Base-by-base conservation (phyloP, 2,888 invertebrate genomes). In the Eupithecia tripunctaria region DNA sequence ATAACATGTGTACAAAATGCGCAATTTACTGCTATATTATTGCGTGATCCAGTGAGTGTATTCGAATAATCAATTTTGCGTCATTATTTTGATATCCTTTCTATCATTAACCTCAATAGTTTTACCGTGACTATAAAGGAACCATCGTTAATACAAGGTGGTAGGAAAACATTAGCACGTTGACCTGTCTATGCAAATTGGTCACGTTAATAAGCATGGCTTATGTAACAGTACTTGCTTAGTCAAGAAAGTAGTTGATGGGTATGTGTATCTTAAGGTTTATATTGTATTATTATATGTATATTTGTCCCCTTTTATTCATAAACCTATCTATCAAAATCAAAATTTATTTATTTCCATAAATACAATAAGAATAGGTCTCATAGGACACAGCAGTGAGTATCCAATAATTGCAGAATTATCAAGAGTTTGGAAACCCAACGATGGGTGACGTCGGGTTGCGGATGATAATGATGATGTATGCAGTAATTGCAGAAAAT, bases 141-240 rank as follows among this genome's bases (percentile, higher is more conserved):
- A 60, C 43, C 38, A 60, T 66, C 36, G 38, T 66, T 38, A 63
- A 68, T 51, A 51, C 36, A 67, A 69, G 62, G 27, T 60, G 18
- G 18, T 25, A 21, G 27, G 15, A 32, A 64, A 51, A 68, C 71
- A 68, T 71, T 70, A 68, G 59, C 70, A 32, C 63, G 67, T 69
- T 72, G 72, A 69, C 74, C 60, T 38, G 71, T 71, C 18, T 41
- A 71, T 72, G 74, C 69, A 63, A 75, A 75, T 29, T 47, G 38
- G 64, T 74, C 74, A 69, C 68, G 67, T n/a, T 27, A 29, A 63
- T 63, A 51, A 32, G 56, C 67, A 69, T 36, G 41, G 67, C 56
- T 67, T 69, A 67, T 51, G 21, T 73, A 70, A 70, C 32, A n/a
- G 64, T 21, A 10, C 21, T 8, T 56, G 21, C 21, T 51, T 3